Evolutionary conservation across 2,888 invertebrate species (phyloP).

Genomic region (Mythimna ferrago): DNA sequence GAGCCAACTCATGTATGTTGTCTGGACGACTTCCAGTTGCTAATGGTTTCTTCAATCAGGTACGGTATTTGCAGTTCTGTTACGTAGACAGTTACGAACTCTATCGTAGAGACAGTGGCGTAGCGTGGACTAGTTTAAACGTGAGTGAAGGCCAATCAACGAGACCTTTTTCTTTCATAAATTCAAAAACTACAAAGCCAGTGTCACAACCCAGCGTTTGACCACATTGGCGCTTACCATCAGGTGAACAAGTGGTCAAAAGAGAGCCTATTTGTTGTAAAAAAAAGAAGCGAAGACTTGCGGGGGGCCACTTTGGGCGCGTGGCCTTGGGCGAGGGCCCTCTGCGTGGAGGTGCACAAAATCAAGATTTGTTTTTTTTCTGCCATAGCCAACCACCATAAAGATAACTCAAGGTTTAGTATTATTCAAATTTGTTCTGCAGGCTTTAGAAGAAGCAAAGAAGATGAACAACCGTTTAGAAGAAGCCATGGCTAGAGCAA

Average conservation of each 20-base stretch:
- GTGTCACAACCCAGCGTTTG: too few species aligned
- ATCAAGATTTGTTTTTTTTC: not conserved
- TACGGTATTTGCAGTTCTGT: constrained; percentile 47
- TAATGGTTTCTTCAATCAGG: constrained; percentile 74
- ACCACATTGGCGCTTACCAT: too few species aligned
- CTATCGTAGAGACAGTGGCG: too few species aligned
- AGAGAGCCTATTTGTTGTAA: too few species aligned
- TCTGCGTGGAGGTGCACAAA: not conserved
- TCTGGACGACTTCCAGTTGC: constrained; percentile 77
- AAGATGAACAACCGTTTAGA: constrained; percentile 78
- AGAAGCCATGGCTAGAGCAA: constrained; percentile 74
- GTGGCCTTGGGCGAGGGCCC: too few species aligned
- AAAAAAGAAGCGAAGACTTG: too few species aligned
- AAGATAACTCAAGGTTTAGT: not conserved
- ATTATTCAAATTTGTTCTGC: constrained; percentile 6
- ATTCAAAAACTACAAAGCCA: too few species aligned
- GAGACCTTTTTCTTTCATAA: too few species aligned
- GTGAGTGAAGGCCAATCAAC: too few species aligned
- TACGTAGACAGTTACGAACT: not conserved
- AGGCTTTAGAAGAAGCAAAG: constrained; percentile 79
- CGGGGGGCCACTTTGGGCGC: too few species aligned
- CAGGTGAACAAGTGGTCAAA: too few species aligned
- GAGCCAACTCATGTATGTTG: constrained; percentile 77
- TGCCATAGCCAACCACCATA: not conserved
- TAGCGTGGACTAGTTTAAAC: too few species aligned